Base-by-base conservation (phyloP, 2,888 invertebrate genomes). In the Eucera pruinosa region DNA sequence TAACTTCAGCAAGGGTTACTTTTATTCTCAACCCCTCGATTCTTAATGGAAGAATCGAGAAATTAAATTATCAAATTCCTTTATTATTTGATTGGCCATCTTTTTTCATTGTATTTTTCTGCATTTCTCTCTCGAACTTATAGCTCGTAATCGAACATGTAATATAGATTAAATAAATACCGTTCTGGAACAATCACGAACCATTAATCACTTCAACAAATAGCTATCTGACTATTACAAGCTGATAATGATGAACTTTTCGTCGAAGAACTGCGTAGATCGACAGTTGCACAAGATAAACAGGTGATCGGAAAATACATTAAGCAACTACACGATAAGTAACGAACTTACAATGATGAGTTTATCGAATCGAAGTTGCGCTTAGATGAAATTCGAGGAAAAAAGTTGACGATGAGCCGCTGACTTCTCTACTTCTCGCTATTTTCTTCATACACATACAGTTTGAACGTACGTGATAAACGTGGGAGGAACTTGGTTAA, bases 311-410 rank as follows among this genome's bases (percentile, higher is more conserved):
- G 11, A 39, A 27, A 36, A 41, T 36, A 33, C 18, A 45, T 54
- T 68, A 50, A 75, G 62, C 55, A 60, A 80, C 70, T 52, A 45
- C 23, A 11, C 57, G 69, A 78, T 50, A 60, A 73, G 30, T 0
- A 36, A 41, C 23, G 57, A 18, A 27, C 36, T 39, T 25, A 18
- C 43, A 57, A 61, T 61, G 30, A 45, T 48, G 39, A 45, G 33
- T 64, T 80, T 70, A 70, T 70, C 23, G 43, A 36, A 23, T 43
- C 15, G 18, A 27, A 43, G 23, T 13, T 11, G 20, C 43, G 48
- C 36, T 65, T 50, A 27, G 67, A 13, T 13, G 18, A 45, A 4
- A 25, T 36, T 36, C 27, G 2, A 30, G 11, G 36, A n/a, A 13
- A 62, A 36, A 25, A 41, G 9, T 11, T n/a, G 13, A 30, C n/a